Base-by-base conservation (phyloP, 2,797 vertebrate genomes). In the Melanotaenia boesemani region DNA sequence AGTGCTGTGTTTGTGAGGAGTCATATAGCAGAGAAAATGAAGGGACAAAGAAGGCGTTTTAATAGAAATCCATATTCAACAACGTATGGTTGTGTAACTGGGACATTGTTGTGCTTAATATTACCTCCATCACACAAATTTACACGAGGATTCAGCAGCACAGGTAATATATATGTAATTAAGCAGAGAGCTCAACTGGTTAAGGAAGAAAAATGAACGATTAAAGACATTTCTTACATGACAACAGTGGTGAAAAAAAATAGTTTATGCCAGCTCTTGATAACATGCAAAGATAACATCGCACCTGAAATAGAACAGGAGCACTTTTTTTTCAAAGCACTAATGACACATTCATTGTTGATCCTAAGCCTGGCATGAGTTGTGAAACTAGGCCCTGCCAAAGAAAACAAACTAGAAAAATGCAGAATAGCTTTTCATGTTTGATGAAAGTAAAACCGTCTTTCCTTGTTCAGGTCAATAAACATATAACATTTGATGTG, bases 371-470 rank as follows among this genome's bases (percentile, higher is more conserved):
- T 76, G 68, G 77, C 78, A 56, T 81, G 71, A 34, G 72, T 74
- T 73, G 70, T 57, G 67, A 8, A 16, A 73, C 63, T 20, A 28
- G 50, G 54, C 26, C 41, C 22, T 70, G 85, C 90, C 86, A 91
- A 88, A 78, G 67, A 82, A 91, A 90, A 87, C 85, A 84, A 84
- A 83, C 82, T 67, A 55, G 82, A 83, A 88, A 91, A 83, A 64
- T 77, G 83, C 67, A 56, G 39, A 80, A 50, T 62, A 71, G 71
- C 72, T 71, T 87, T 88, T 90, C 85, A 87, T 85, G 79, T 81
- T 71, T 77, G 70, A 15, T 63, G 41, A 20, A 64, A 81, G 84
- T 75, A 80, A 77, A 66, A 69, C 64, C 30, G 81, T 86, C 81
- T 81, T 81, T 84, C 77, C 63, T 66, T 71, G 24, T 85, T 88